Conservation (phyloP, 2,888 invertebrate genomes). For the Leucania comma region DNA sequence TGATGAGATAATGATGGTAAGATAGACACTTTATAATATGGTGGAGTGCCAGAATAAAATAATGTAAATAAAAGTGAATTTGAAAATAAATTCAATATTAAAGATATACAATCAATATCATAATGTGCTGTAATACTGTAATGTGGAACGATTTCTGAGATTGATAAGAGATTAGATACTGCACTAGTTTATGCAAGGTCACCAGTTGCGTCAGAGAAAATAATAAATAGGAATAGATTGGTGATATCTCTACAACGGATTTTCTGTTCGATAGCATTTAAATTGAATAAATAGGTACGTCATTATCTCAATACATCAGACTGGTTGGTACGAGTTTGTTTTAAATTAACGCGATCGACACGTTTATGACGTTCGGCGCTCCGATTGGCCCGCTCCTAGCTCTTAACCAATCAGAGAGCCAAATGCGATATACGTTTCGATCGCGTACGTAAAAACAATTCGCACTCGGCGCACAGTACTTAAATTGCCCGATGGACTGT, state of each 20-base stretch:
- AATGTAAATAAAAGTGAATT: not conserved
- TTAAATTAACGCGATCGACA: too few species aligned
- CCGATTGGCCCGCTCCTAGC: too few species aligned
- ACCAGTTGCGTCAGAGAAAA: conserved; percentile 30
- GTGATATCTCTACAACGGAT: conserved; percentile 6
- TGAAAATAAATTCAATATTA: not conserved
- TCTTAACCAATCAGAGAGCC: too few species aligned
- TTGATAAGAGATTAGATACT: conserved; percentile 39
- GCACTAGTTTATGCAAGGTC: conserved; percentile 8
- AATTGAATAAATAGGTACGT: not conserved
- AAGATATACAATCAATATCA: too few species aligned
- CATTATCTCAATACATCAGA: not conserved
- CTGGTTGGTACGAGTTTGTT: too few species aligned
- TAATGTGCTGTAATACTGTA: conserved; percentile 6
- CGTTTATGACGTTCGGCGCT: too few species aligned
- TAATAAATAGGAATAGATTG: not conserved
- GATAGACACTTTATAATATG: too few species aligned
- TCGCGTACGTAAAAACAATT: too few species aligned
- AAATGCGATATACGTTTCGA: too few species aligned
- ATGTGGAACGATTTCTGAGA: conserved; percentile 13
- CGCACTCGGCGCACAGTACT: too few species aligned
- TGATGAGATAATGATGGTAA: too few species aligned
- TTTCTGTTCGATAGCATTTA: conserved; percentile 16
- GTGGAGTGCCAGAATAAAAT: too few species aligned
- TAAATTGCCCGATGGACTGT: not conserved